Base-by-base conservation (phyloP, 1,140 invertebrate species). In the Drosophila subobscura region DNA sequence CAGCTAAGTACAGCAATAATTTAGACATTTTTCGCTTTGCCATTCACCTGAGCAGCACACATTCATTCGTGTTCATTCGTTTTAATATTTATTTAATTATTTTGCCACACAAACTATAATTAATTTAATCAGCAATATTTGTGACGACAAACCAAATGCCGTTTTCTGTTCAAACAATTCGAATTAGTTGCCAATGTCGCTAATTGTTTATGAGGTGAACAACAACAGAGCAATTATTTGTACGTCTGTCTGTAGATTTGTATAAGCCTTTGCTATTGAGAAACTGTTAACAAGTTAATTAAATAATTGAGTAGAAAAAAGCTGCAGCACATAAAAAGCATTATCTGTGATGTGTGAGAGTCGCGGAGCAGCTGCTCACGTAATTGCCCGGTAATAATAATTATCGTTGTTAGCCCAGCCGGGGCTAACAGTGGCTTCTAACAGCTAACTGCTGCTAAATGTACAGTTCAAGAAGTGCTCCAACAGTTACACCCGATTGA, bases 281-380 rank as follows among this genome's bases (percentile, higher is more conserved):
- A 81, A 86, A 88, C 81, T 86, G 81, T 86, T 86, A 86, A 86
- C 81, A 86, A 86, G 81, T 88, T 86, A 78, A 86, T 88, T 86
- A 86, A 61, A 75, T 65, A 75, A 80, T 64, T 57, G 54, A 44
- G 44, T 49, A 45, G 55, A 67, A 68, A 78, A 53, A 58, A 64
- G 55, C n/a, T n/a, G 44, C 53, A 42, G 29, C 42, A 78, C 44
- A 65, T 68, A 41, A 22, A 44, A 37, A 23, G 3, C 33, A 37
- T 42, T 46, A 57, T 56, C 46, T 42, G 56, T 33, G 50, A 53
- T 53, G 37, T 44, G 64, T 45, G 51, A 67, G 53, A 22, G 33
- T 51, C 58, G 63, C 27, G 61, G 72, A 40, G 33, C 33, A 66
- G 55, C 50, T 60, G 63, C 52, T 60, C 53, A 33, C 72, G 56